These are phyloP conservation scores for Cantharis nigra DNA, from an alignment of 2,888 invertebrate genomes.

Conservation along the genomic window DNA sequence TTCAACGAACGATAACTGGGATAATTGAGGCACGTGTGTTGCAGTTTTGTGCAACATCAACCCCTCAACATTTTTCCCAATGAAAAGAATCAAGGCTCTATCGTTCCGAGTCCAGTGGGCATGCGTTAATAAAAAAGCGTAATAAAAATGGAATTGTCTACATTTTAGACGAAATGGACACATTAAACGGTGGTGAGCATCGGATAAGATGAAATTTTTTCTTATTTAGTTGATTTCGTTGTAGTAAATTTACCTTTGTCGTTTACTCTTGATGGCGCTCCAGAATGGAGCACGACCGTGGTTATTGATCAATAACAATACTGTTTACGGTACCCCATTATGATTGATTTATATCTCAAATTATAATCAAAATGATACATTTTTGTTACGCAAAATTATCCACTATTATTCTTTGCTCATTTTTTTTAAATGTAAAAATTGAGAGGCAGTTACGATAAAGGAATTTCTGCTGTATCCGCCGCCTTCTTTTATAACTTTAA, in stretches of 20 bases:
- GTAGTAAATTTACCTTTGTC: constrained; percentile 17
- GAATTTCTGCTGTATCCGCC: background rate
- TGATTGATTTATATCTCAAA: constrained; percentile 24
- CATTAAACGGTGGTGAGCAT: background rate
- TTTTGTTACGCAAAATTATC: background rate
- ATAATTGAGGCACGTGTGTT: background rate
- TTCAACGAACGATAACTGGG: background rate
- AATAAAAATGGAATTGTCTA: background rate
- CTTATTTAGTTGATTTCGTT: constrained; percentile 4
- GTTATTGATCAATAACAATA: constrained; percentile 30
- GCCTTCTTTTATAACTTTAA: background rate
- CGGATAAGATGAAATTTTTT: background rate
- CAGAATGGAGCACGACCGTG: constrained; percentile 11
- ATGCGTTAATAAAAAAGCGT: background rate
- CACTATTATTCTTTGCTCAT: background rate
- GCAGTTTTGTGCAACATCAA: background rate
- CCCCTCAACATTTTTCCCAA: background rate
- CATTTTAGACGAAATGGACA: background rate
- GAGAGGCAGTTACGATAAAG: background rate
- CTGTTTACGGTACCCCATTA: constrained; percentile 24
- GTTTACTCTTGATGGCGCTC: constrained; percentile 11
- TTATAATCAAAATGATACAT: background rate
- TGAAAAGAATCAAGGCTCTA: background rate
- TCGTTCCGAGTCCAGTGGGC: background rate
- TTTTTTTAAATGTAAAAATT: background rate